A percentile compares a stretch with the other conserved stretches of the same genome.
phyloP scores from a whole-genome alignment of 1,140 invertebrate species.

The Orussus abietinus region DNA sequence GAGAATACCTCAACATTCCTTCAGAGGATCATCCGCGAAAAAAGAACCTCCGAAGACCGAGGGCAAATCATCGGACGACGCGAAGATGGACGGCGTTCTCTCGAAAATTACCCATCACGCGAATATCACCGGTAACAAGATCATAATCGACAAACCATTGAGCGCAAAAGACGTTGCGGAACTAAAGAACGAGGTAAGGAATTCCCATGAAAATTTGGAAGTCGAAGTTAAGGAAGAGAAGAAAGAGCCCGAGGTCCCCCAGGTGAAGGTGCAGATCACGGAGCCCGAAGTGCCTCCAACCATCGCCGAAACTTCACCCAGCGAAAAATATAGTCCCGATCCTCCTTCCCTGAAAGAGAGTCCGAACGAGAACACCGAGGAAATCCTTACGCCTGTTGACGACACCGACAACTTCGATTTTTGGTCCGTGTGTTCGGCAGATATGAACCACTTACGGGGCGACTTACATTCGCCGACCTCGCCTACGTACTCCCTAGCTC shows the following conservation, averaged over 20 bases:
- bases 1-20: constrained; percentile 55
- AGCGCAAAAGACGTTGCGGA: constrained; percentile 25
- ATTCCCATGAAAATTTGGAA: no score
- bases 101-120: constrained; percentile 27
- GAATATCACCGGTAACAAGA: constrained; percentile 31
- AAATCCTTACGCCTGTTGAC: constrained; percentile 52
- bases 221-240: no score
- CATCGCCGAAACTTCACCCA: no score
- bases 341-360: constrained; percentile 1
- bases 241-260: no score
- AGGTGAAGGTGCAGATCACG: no score
- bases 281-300: no score
- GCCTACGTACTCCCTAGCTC: constrained; percentile 45
- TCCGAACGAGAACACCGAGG: not conserved
- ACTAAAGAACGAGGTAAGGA: constrained; percentile 24
- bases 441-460: constrained; percentile 38
- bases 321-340: constrained; percentile 1
- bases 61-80: constrained; percentile 11
- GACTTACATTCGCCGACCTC: constrained; percentile 54
- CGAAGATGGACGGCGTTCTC: constrained; percentile 9
- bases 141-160: constrained; percentile 33
- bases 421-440: constrained; percentile 64
- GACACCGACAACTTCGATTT: constrained; percentile 64
- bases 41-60: constrained; percentile 29
- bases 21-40: constrained; percentile 29